These are phyloP conservation scores for Eleginops maclovinus DNA, from an alignment of 2,113 vertebrate genomes.

Conservation along the genomic window DNA sequence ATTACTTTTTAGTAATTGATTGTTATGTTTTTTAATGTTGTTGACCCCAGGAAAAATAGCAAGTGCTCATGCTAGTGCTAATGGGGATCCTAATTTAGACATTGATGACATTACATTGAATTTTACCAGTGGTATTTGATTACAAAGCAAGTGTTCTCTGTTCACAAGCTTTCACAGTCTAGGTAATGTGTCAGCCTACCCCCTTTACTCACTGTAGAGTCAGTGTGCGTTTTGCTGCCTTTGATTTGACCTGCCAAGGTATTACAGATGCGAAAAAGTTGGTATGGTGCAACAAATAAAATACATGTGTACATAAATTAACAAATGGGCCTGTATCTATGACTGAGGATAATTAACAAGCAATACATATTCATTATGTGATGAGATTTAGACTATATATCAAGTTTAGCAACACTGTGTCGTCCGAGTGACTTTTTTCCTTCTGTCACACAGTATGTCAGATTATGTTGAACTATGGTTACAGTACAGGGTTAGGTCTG, in stretches of 20 bases:
- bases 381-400: not conserved
- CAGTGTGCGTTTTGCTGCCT: too few relatives aligned
- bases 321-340: not conserved
- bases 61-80: too few relatives aligned
- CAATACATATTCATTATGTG: not conserved
- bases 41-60: too few relatives aligned
- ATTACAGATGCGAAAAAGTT: too few relatives aligned
- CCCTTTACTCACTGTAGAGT: too few relatives aligned
- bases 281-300: too few relatives aligned
- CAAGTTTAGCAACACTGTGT: not conserved
- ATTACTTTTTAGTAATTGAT: too few relatives aligned
- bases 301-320: too few relatives aligned
- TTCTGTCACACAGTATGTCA: not conserved
- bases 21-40: too few relatives aligned
- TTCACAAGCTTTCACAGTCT: not conserved
- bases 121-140: not conserved
- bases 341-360: not conserved
- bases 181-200: not conserved
- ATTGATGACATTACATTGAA: not conserved
- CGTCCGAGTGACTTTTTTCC: not conserved
- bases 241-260: too few relatives aligned
- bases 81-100: too few relatives aligned
- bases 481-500: not conserved
- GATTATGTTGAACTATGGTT: conserved; percentile 7
- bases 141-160: not conserved